A percentile compares a stretch with the other conserved stretches of the same genome.
These are phyloP conservation scores for Leptestheria dahalacensis DNA, from an alignment of 1,140 invertebrate genomes.

Conservation along the genomic window DNA sequence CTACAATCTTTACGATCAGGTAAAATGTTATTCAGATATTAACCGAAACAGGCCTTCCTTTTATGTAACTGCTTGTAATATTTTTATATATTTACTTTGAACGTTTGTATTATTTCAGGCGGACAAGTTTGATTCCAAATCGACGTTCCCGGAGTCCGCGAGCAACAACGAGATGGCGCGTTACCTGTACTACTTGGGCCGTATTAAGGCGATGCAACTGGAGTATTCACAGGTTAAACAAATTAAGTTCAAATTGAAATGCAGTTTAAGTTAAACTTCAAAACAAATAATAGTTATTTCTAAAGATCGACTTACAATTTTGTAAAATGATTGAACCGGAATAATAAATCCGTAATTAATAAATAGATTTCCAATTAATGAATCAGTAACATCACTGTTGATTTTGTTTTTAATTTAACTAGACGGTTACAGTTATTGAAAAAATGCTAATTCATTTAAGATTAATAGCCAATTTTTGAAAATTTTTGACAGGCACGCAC, in stretches of 20 bases:
- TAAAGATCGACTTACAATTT: too few relatives aligned
- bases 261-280: background rate
- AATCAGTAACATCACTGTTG: too few relatives aligned
- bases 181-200: constrained; percentile 89
- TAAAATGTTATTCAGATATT: constrained; percentile 24
- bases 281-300: too few relatives aligned
- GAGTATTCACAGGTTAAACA: constrained; percentile 57
- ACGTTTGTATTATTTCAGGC: constrained; percentile 35
- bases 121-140: constrained; percentile 90
- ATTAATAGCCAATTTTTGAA: too few relatives aligned
- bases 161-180: constrained; percentile 98
- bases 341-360: too few relatives aligned
- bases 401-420: too few relatives aligned
- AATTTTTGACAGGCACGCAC: constrained; percentile 59
- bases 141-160: constrained; percentile 86
- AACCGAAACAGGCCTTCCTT: background rate
- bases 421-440: too few relatives aligned
- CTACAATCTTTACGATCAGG: constrained; percentile 86
- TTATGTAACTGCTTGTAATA: background rate
- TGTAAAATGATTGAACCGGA: too few relatives aligned
- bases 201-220: constrained; percentile 91
- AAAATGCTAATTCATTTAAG: too few relatives aligned
- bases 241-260: background rate
- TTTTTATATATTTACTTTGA: background rate
- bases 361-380: too few relatives aligned